Evolutionary conservation across 2,888 invertebrate genomes (phyloP).

Genomic region (Aphelenchoides bicaudatus): DNA sequence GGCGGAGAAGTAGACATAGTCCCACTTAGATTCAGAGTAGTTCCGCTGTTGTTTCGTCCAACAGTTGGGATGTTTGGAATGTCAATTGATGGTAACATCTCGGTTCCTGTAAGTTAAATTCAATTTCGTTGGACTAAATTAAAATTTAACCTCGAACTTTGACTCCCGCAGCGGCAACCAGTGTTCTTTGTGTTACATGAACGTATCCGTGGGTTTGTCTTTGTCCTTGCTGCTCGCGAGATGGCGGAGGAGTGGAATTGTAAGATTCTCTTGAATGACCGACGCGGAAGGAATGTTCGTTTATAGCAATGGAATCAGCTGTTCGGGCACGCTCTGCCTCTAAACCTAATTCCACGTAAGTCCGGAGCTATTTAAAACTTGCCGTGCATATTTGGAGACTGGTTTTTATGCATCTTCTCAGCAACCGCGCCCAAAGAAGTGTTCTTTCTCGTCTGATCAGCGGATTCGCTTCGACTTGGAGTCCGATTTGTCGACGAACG

Average conservation of each 20-base stretch:
- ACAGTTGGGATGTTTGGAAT: conserved; percentile 44
- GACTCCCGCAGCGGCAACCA: conserved; percentile 17
- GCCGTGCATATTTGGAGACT: neutral
- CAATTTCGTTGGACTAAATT: conserved; percentile 24
- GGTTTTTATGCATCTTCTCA: neutral
- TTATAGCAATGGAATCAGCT: conserved; percentile 4
- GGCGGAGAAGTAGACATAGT: too few relatives aligned
- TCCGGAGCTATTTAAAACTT: too few relatives aligned
- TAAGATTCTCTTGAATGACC: neutral
- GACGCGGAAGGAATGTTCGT: neutral
- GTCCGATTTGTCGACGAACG: conserved; percentile 15
- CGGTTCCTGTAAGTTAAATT: conserved; percentile 34
- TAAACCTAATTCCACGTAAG: too few relatives aligned
- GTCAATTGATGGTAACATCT: conserved; percentile 40
- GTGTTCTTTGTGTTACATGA: conserved; percentile 25
- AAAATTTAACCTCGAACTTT: conserved; percentile 1
- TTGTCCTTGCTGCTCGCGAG: neutral
- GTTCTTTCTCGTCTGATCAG: too few relatives aligned
- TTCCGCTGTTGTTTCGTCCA: neutral
- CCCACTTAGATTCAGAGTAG: conserved; percentile 13
- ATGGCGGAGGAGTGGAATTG: neutral
- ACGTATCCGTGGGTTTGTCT: conserved; percentile 18
- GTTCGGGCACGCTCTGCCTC: neutral
- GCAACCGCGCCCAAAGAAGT: too few relatives aligned
- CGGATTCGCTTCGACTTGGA: conserved; percentile 16